phyloP scores from a whole-genome alignment of 2,113 vertebrate genomes.

The Sceloporus undulatus region DNA sequence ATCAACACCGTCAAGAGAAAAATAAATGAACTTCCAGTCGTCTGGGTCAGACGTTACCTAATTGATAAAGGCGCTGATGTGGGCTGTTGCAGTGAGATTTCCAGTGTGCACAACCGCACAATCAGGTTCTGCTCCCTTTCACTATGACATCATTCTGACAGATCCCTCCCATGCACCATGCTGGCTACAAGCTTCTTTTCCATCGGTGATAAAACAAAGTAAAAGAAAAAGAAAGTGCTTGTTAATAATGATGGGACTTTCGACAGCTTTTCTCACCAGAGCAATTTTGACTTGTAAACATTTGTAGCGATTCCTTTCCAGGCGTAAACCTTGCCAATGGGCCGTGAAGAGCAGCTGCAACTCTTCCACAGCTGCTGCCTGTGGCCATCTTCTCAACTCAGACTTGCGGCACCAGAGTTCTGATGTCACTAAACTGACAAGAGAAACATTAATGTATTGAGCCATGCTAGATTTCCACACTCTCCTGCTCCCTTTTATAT shows the following conservation, averaged over 20 bases:
- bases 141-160: conserved; percentile 78
- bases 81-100: conserved; percentile 58
- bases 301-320: neutral
- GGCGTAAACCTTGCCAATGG: neutral
- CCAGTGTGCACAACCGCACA: conserved; percentile 64
- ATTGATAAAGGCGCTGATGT: conserved; percentile 77
- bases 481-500: neutral
- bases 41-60: conserved; percentile 83
- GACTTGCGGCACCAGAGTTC: conserved; percentile 42
- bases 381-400: conserved; percentile 32
- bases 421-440: conserved; percentile 2
- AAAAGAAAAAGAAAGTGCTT: conserved; percentile 42
- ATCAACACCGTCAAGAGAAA: conserved; percentile 64
- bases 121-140: conserved; percentile 75
- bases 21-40: conserved; percentile 67
- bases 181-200: conserved; percentile 77
- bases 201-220: conserved; percentile 75
- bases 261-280: conserved; percentile 20
- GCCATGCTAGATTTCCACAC: neutral
- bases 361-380: conserved; percentile 35
- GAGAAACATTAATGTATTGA: conserved; percentile 4
- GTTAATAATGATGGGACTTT: conserved; percentile 44
- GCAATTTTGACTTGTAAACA: conserved; percentile 7
- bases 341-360: conserved; percentile 48
- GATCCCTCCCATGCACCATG: conserved; percentile 69